Evolutionary conservation across 2,888 invertebrate genomes (phyloP), one percentile per base, ranked within the genome.

Genomic region (Seira musarum): DNA sequence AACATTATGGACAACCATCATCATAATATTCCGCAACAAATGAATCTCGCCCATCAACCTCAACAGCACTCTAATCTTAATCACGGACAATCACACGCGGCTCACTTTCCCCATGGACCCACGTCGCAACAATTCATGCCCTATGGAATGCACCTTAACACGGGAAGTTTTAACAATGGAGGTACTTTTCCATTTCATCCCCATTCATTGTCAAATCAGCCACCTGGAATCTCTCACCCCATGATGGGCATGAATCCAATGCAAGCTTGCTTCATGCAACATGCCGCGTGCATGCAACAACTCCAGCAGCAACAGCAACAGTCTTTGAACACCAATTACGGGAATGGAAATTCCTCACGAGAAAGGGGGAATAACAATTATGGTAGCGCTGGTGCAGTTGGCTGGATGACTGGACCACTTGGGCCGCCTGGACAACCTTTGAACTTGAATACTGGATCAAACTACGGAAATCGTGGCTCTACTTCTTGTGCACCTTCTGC

Each of bases 1-100:
- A 60, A 21, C 13, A 24, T 79, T 1, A 73, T 79, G 64, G 79
- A 79, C 3, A 64, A 24, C 49, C 78, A 74, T n/a, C 66, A 80
- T 65, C 73, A 61, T 24, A 61, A 69, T 46, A 25, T 61, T 17
- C 1, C 24, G 21, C 71, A 72, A 6, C 79, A 68, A 13, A 40
- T 35, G 68, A 21, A 8, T n/a, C 19, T 21, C 5, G 2, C 19
- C n/a, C 60, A 57, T 5, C 10, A 8, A 10, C 21, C 19, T 8
- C 60, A 60, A n/a, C 60, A 21, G 13, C 60, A 60, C 10, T 19
- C 21, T 5, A 22, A 8, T 21, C 60, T 21, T 61, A 15, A 30
- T 21, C 46, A 15, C 65, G n/a, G 21, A 2, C 64, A 76, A 24
- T 68, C 57, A 21, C 70, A 64, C 3, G 61, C 57, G 53, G 63